Base-by-base conservation (phyloP, 2,113 vertebrate species). In the Podarcis muralis region DNA sequence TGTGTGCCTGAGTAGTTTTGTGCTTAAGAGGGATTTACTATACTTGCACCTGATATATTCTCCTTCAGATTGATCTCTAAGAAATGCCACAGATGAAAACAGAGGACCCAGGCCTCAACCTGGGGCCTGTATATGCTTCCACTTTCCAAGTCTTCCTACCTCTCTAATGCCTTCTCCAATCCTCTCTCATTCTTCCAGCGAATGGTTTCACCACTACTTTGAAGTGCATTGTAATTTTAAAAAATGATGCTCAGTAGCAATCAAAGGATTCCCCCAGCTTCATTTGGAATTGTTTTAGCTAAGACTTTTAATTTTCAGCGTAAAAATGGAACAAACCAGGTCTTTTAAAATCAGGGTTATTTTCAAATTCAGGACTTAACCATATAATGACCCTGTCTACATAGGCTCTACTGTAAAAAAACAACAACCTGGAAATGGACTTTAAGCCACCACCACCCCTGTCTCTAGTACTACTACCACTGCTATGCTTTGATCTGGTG, bases 1-100 rank as follows among this genome's bases (percentile, higher is more conserved):
- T n/a, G 53, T 77, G 35, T 32, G 62, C 48, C 65, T 68, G 81
- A 88, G 40, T 83, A 40, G 30, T 83, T 83, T 88, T 15, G 72
- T 20, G 65, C 37, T 83, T 83, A n/a, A 76, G 27, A 32, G 30
- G 71, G 30, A 66, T 59, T 65, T 48, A 40, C 27, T 53, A 15
- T 20, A 32, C 62, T 69, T 77, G 25, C 18, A 57, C 37, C 43
- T 40, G 25, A 59, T 43, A 37, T 43, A 32, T 37, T 13, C 53
- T 16, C 35, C 8, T 66, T 76, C 18, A 12, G 48, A 62, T 6
- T 3, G 6, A 20, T 66, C 30, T 66, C 43, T 20, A 23, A 35
- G 12, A 57, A 87, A 37, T 77, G 20, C 7, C 13, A 25, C 27
- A 35, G 5, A 20, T 57, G 22, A 35, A 35, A 27, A 8, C 32